Evolutionary conservation across 1,140 invertebrate species (phyloP), one percentile per base, ranked within the genome.

Genomic region (Marisa cornuarietis): DNA sequence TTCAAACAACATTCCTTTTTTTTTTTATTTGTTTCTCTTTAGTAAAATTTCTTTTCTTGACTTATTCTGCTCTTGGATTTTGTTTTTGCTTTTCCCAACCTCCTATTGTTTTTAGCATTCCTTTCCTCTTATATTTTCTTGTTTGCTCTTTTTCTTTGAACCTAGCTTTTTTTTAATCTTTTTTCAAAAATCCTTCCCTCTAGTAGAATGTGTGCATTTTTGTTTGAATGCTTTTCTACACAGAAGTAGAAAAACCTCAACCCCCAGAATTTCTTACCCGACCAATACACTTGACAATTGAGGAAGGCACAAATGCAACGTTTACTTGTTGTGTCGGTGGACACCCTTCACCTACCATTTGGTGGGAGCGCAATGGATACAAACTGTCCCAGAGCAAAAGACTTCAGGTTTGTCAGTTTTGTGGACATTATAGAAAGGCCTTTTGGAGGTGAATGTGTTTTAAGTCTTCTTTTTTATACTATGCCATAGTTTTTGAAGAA

Each of bases 271-370:
- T 87, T 79, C 73, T 85, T 20, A 81, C 75, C 31, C 79, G 72
- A 63, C 82, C 83, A 31, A 76, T 78, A 74, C 69, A 76, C 7
- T 7, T 82, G 7, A 82, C 79, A 9, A 78, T 80, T 10, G 52
- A 79, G 24, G 83, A 85, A 71, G 85, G 83, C 52, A 20, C 65
- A 5, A 71, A 58, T 63, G 82, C 77, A 22, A 85, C 73, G 18
- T 83, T 88, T 31, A 83, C 61, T 18, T 87, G 85, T 71, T 54
- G 83, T 78, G 93, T 99, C 73, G 94, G 95, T 82, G 98, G 98
- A 82, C 95, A 97, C 31, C 98, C 98, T 1, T 95, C 94, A 74
- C 98, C 98, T 0, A 95, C 92, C 13, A 94, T 98, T 80, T 93
- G 95, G 85, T 99, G 98, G 98, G 94, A 93, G 14, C 96, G 95